Base-by-base conservation (phyloP, 2,888 invertebrate species). In the Ormyrus pomaceus region DNA sequence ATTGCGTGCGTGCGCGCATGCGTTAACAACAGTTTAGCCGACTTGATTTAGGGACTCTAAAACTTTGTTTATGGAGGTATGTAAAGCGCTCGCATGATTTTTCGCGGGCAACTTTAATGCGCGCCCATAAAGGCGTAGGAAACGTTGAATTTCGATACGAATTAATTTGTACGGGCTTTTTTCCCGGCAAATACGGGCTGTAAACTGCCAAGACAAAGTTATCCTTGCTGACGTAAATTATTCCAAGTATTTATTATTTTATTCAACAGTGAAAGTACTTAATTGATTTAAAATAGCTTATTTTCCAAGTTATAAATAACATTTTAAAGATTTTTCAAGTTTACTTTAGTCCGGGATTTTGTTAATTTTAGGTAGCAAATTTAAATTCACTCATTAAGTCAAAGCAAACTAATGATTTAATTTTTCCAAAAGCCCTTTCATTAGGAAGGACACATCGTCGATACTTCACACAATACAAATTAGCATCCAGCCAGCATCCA, bases 51-150 rank as follows among this genome's bases (percentile, higher is more conserved):
- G 50, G 45, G 62, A 72, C 72, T 80, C 61, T 77, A 76, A 77
- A 77, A 80, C 62, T n/a, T 72, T 77, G 62, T 80, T 80, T 80
- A 80, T 80, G 68, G 76, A 77, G 80, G 72, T 72, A 80, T 73
- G 68, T 48, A 46, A 80, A 62, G 62, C 66, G 46, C 66, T 66
- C 51, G 48, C 53, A 9, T 6, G 50, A 77, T 64, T 77, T 77
- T 77, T 70, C 66, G 65, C 50, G 53, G 56, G 34, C 11, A 11
- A 45, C 19, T 70, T 70, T 70, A 61, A 66, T 69, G 64, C 53
- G 53, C n/a, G 65, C 46, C 34, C 5, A 45, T 74, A 68, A 74
- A 74, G 11, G 10, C 61, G 50, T 13, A 19, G 53, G 55, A 34
- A 61, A 46, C 56, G 62, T 55, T 61, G 66, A 61, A 73, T 78